Percentiles rank a stretch among this genome's conserved stretches.
Evolutionary conservation across 2,888 invertebrate species (phyloP).

Genomic region (Catonia carolina): DNA sequence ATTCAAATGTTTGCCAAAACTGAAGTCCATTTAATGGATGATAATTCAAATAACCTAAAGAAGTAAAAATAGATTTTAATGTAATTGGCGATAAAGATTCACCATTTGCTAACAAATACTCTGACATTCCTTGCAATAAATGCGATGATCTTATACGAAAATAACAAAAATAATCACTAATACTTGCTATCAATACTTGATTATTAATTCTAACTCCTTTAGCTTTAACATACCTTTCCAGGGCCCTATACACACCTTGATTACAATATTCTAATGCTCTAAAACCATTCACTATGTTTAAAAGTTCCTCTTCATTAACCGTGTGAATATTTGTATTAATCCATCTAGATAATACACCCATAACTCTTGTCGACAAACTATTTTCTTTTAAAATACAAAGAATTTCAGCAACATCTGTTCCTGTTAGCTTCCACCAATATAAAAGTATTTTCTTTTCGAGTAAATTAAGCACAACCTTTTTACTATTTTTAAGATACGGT

Average conservation of each 20-base stretch:
- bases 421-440: constrained; percentile 51
- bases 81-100: constrained; percentile 48
- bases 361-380: constrained; percentile 36
- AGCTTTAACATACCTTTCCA: constrained; percentile 55
- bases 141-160: constrained; percentile 51
- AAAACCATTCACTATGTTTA: constrained; percentile 50
- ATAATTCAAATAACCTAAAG: constrained; percentile 56
- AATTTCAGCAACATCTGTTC: constrained; percentile 36
- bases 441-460: constrained; percentile 52
- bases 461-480: constrained; percentile 50
- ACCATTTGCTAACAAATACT: constrained; percentile 50
- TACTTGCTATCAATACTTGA: constrained; percentile 52
- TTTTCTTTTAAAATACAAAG: constrained; percentile 31
- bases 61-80: constrained; percentile 51
- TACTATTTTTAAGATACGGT: constrained; percentile 53
- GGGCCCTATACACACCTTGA: constrained; percentile 49
- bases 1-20: constrained; percentile 55
- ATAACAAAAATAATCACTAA: constrained; percentile 56
- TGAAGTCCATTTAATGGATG: constrained; percentile 45
- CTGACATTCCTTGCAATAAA: constrained; percentile 53
- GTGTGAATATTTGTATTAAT: constrained; percentile 54
- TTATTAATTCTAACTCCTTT: constrained; percentile 30
- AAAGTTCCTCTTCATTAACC: constrained; percentile 49
- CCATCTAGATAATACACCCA: constrained; percentile 50
- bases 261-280: constrained; percentile 51